phyloP scores from a whole-genome alignment of 2,113 vertebrate genomes.

The Eretmochelys imbricata region DNA sequence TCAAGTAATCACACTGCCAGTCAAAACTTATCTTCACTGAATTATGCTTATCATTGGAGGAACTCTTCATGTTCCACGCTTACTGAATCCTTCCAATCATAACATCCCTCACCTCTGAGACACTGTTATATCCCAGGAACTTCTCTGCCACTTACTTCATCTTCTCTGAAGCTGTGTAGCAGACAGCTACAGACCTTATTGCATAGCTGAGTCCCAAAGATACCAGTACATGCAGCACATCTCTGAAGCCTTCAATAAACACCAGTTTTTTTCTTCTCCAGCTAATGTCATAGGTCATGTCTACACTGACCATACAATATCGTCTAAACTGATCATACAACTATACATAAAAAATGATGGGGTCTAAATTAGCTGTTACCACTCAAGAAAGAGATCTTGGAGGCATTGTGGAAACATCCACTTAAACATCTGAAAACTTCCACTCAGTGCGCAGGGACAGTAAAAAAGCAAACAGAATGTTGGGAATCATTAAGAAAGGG shows the following conservation, averaged over 20 bases:
- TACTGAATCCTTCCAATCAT: neutral
- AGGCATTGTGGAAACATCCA: too few species aligned
- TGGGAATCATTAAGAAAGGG: too few species aligned
- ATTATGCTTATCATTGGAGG: neutral
- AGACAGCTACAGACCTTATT: neutral
- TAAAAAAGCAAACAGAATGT: too few species aligned
- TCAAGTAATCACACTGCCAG: neutral
- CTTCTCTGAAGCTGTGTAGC: neutral
- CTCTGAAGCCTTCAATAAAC: slow-evolving; percentile 32
- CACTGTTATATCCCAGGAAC: neutral
- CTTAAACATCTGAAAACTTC: too few species aligned
- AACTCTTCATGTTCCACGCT: neutral
- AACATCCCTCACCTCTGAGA: slow-evolving; percentile 22
- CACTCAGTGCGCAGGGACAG: too few species aligned
- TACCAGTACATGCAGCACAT: neutral
- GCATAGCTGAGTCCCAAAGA: neutral
- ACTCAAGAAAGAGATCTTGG: too few species aligned
- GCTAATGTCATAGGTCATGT: neutral
- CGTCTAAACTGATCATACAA: too few species aligned
- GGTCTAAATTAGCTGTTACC: too few species aligned
- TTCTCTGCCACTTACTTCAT: neutral
- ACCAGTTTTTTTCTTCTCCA: neutral
- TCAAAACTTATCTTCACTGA: neutral
- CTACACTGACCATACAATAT: neutral
- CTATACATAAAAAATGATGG: too few species aligned